Evolutionary conservation across 2,888 invertebrate species (phyloP).

Genomic region (Andrena haemorrhoa): DNA sequence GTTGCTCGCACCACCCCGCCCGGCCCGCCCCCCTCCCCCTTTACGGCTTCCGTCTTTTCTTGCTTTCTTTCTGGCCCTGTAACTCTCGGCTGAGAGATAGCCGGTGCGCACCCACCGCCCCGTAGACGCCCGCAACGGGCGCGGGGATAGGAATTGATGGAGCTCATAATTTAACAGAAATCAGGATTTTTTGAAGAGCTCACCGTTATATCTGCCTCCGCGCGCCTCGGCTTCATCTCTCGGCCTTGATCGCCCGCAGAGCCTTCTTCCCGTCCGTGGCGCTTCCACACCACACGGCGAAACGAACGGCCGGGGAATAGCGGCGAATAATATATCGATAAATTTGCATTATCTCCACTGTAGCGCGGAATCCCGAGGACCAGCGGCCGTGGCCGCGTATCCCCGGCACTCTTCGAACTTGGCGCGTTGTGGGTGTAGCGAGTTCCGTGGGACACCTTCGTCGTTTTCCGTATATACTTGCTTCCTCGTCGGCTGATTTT

Average conservation of each 20-base stretch:
- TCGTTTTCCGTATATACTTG: not conserved
- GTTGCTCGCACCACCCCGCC: too few relatives aligned
- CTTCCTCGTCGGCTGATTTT: not conserved
- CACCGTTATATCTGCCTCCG: not conserved
- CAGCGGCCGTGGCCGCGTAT: not conserved
- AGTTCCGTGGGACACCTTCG: not conserved
- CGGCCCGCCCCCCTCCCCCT: slow-evolving; percentile 22
- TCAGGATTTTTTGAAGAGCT: slow-evolving; percentile 69
- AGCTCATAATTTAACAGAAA: slow-evolving; percentile 75
- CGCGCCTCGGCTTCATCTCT: not conserved
- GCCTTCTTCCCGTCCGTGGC: slow-evolving; percentile 2
- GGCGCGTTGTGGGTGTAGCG: too few relatives aligned
- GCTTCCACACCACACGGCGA: not conserved
- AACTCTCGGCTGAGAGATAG: slow-evolving; percentile 52
- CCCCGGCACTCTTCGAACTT: not conserved
- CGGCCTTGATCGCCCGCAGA: not conserved
- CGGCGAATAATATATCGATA: slow-evolving; percentile 77
- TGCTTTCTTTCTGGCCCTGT: slow-evolving; percentile 49
- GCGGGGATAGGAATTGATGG: slow-evolving; percentile 77
- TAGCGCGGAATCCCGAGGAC: slow-evolving; percentile 68
- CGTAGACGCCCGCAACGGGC: slow-evolving; percentile 3
- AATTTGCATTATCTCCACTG: slow-evolving; percentile 76
- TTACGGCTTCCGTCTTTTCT: slow-evolving; percentile 56
- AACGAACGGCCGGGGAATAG: slow-evolving; percentile 30
- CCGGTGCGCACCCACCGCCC: slow-evolving; percentile 40